These are phyloP conservation scores for Romanomermis culicivorax DNA, from an alignment of 2,888 invertebrate species.

Conservation along the genomic window DNA sequence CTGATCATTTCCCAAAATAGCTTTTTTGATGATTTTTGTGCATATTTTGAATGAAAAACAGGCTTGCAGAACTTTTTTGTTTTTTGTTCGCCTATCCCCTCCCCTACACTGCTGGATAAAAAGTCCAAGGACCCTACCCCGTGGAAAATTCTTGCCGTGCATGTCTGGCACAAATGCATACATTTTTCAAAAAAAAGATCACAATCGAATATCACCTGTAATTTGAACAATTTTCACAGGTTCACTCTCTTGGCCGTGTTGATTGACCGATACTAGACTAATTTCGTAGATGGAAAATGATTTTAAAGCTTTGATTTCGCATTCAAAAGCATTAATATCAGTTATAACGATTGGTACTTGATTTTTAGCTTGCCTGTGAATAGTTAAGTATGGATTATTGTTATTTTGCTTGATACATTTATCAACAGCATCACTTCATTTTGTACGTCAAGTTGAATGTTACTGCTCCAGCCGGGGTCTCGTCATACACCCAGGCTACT, in stretches of 20 bases:
- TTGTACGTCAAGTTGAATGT: constrained; percentile 5
- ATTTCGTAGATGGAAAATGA: constrained; percentile 13
- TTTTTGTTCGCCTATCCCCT: too few species aligned
- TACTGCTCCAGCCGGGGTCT: not conserved
- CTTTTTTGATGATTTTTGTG: too few species aligned
- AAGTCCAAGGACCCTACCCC: too few species aligned
- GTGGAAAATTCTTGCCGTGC: too few species aligned
- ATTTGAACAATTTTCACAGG: constrained; percentile 10
- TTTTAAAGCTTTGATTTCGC: constrained; percentile 5
- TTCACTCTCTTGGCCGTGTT: constrained; percentile 1
- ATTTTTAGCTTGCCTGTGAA: too few species aligned
- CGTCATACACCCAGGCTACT: constrained; percentile 8
- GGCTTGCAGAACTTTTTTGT: too few species aligned
- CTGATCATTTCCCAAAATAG: too few species aligned
- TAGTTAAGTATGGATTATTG: too few species aligned
- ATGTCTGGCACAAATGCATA: not conserved
- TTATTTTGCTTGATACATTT: too few species aligned
- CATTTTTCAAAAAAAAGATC: not conserved
- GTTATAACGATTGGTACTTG: too few species aligned
- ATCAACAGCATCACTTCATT: not conserved
- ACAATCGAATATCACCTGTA: constrained; percentile 10
- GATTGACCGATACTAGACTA: constrained; percentile 6
- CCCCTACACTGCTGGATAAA: too few species aligned
- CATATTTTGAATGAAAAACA: too few species aligned
- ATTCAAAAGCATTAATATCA: constrained; percentile 1